These are phyloP conservation scores for Tenrec ecaudatus DNA, from an alignment of 2,113 vertebrate species.

Conservation along the genomic window DNA sequence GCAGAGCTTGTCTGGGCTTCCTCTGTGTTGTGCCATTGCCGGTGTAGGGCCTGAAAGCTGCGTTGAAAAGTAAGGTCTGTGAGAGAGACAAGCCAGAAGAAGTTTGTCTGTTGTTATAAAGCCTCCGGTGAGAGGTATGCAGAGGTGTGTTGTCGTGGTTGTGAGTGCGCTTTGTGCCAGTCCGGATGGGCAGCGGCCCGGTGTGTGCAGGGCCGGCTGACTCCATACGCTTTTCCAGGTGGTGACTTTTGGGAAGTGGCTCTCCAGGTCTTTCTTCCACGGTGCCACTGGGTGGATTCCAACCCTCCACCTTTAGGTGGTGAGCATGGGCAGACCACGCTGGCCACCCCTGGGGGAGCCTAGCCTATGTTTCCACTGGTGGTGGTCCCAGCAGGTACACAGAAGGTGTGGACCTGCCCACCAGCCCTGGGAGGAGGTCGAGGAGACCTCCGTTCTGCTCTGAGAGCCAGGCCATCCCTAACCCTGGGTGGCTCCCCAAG, in stretches of 20 bases:
- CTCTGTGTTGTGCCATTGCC: not conserved
- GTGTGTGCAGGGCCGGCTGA: not conserved
- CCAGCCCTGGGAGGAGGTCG: no score
- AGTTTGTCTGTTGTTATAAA: not conserved
- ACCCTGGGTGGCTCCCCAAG: rapidly evolving
- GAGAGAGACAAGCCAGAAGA: not conserved
- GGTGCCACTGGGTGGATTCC: not conserved
- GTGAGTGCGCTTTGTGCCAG: not conserved
- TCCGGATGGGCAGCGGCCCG: not conserved
- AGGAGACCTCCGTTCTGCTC: not conserved
- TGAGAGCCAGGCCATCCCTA: not conserved
- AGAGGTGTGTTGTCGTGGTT: not conserved
- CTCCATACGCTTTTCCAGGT: not conserved
- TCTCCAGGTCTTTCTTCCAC: not conserved
- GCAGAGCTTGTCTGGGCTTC: not conserved
- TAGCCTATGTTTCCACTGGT: not conserved
- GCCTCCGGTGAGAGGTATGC: not conserved
- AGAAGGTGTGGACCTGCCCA: not conserved
- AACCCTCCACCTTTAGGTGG: not conserved
- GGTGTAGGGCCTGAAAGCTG: not conserved
- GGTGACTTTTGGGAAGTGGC: not conserved
- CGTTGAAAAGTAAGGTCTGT: not conserved
- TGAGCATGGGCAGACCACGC: not conserved
- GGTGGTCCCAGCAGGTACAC: not conserved
- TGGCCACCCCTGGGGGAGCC: not conserved